Conservation (phyloP, 1,140 invertebrate genomes). For the Dinoponera quadriceps region DNA sequence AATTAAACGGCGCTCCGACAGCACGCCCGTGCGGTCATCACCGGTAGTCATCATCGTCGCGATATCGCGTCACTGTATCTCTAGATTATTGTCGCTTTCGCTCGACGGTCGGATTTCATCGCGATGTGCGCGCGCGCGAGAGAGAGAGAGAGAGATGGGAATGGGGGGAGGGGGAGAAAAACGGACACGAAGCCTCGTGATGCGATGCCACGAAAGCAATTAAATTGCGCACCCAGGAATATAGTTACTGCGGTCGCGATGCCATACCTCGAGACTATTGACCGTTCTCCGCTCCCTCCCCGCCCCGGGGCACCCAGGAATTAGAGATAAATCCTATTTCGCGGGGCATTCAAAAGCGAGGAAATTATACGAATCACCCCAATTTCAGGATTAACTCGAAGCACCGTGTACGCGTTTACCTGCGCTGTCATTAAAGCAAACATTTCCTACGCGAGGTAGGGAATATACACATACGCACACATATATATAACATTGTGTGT, state of each 20-base stretch:
- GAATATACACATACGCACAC: neutral
- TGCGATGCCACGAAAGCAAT: conserved; percentile 51
- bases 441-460: neutral
- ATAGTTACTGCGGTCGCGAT: conserved; percentile 36
- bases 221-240: conserved; percentile 43
- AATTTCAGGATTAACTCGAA: conserved; percentile 47
- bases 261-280: conserved; percentile 54
- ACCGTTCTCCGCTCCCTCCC: neutral
- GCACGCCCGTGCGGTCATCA: conserved; percentile 34
- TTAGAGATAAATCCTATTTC: conserved; percentile 51
- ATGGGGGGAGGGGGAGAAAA: neutral
- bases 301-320: neutral
- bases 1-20: conserved; percentile 32
- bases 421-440: conserved; percentile 42
- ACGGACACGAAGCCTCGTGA: conserved; percentile 6
- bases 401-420: conserved; percentile 14
- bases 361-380: conserved; percentile 53
- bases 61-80: neutral
- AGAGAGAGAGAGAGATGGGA: conserved; percentile 4
- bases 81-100: conserved; percentile 33
- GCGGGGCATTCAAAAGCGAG: conserved; percentile 43
- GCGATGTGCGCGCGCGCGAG: neutral
- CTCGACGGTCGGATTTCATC: conserved; percentile 1
- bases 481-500: too few relatives aligned
- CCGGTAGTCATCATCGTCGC: conserved; percentile 30